Base-by-base conservation (phyloP, 1,140 invertebrate species). In the Lordiphosa mommai region DNA sequence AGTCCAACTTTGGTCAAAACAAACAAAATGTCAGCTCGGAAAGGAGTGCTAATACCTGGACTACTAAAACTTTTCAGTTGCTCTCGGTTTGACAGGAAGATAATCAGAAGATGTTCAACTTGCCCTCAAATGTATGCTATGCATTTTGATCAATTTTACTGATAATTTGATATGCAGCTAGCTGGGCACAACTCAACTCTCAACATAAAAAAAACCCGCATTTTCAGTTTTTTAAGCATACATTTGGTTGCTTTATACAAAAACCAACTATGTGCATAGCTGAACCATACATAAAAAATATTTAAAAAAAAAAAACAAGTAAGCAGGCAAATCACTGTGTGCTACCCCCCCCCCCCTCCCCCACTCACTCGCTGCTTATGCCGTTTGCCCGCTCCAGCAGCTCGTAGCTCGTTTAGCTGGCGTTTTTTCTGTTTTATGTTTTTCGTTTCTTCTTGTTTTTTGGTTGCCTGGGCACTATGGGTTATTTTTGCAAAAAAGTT, bases 1-100 rank as follows among this genome's bases (percentile, higher is more conserved):
- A 80, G 66, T 74, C 65, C 70, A 80, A 80, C 60, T 73, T 80
- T 80, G 70, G 34, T 40, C 49, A 61, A 66, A 50, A 58, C 47
- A 60, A 60, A 55, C 52, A 57, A 43, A 51, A 29, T 29, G 36
- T 16, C 34, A 47, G 38, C 34, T n/a, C 14, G 33, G 0, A 66
- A 66, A 59, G 61, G 49, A 37, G 12, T 56, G 34, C 27, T 33
- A 32, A 4, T 23, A 38, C 27, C 5, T 5, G 20, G 20, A 4
- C 20, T 16, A 20, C n/a, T 14, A 40, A 52, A 58, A 57, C 41
- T 65, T 17, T 17, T 17, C 16, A 17, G 16, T 17, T 17, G 16
- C 1, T 3, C 16, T 17, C 16, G 3, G 16, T 17, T 3, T 17
- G 20, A 20, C 20, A 20, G 20, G 20, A 0, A 4, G 20, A 20